Percentiles rank a stretch among this genome's conserved stretches.
These are phyloP conservation scores for Hirtodrosophila alboralis DNA, from an alignment of 2,888 invertebrate genomes.

Conservation along the genomic window DNA sequence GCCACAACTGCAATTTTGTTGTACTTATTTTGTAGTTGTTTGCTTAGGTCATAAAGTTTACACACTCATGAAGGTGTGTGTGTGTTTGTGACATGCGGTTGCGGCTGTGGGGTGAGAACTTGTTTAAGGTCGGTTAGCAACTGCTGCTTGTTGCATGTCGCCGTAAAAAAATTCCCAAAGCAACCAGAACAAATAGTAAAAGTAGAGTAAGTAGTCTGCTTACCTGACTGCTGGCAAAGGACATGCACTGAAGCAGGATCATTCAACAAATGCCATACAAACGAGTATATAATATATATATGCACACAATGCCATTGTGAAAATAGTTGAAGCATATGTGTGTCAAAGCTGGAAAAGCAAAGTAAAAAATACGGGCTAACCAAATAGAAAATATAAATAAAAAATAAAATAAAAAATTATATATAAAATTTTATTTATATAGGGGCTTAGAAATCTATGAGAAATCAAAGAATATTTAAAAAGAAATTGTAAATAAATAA, in stretches of 20 bases:
- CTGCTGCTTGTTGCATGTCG: slow-evolving; percentile 45
- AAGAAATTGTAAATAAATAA: too few species aligned
- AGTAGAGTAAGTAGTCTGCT: slow-evolving; percentile 4
- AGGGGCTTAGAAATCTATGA: too few species aligned
- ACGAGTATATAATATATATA: slow-evolving; percentile 25
- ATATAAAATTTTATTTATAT: too few species aligned
- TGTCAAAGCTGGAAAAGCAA: slow-evolving; percentile 12
- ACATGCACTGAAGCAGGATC: slow-evolving; percentile 32
- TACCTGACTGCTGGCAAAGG: slow-evolving; percentile 17
- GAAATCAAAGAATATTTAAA: too few species aligned
- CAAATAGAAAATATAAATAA: slow-evolving; percentile 31
- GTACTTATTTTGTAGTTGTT: slow-evolving; percentile 41
- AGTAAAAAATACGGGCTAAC: slow-evolving; percentile 9
- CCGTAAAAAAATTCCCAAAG: slow-evolving; percentile 1
- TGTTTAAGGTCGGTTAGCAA: slow-evolving; percentile 17
- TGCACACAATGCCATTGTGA: slow-evolving; percentile 46
- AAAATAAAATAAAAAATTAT: slow-evolving; percentile 3
- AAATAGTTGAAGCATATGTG: slow-evolving; percentile 17
- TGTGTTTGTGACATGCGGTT: slow-evolving; percentile 68
- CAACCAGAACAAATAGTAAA: slow-evolving; percentile 26
- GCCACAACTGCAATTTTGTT: slow-evolving; percentile 48
- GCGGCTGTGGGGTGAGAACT: slow-evolving; percentile 14
- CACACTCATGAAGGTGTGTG: slow-evolving; percentile 15
- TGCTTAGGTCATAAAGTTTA: slow-evolving; percentile 53
- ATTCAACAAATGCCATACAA: slow-evolving; percentile 25